Evolutionary conservation across 2,797 vertebrate genomes (phyloP).

Genomic region (Psittacula derbiana): DNA sequence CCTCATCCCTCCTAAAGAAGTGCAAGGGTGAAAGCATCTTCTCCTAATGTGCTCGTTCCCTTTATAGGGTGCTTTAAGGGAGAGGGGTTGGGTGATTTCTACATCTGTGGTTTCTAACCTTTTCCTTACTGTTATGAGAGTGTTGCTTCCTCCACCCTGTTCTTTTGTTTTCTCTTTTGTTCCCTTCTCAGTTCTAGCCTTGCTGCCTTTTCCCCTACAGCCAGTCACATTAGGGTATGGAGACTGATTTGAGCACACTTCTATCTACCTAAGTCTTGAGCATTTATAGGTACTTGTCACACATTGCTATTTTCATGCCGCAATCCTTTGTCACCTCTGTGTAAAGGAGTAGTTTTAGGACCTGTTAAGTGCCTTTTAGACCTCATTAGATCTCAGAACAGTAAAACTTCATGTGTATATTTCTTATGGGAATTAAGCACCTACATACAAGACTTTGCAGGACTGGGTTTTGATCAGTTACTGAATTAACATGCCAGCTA

Average conservation of each 20-base stretch:
- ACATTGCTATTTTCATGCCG: not conserved
- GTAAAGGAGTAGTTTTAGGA: not conserved
- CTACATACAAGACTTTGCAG: not conserved
- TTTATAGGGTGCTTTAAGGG: not conserved
- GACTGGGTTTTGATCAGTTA: not conserved
- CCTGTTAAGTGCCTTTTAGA: not conserved
- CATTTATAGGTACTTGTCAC: not conserved
- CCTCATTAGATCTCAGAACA: not conserved
- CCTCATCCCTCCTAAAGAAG: not conserved
- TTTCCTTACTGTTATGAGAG: not conserved
- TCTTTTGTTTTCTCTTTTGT: not conserved
- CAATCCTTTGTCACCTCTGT: not conserved
- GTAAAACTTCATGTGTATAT: not conserved
- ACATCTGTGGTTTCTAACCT: not conserved
- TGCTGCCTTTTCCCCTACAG: not conserved
- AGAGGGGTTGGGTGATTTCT: not conserved
- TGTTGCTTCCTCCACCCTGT: not conserved
- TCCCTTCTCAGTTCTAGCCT: not conserved
- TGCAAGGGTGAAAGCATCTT: not conserved
- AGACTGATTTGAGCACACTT: not conserved
- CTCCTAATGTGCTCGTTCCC: not conserved
- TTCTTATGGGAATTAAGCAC: not conserved
- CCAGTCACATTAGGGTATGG: not conserved
- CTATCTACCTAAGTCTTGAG: not conserved
- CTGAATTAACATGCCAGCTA: not conserved